A percentile compares a stretch with the other conserved stretches of the same genome.
These are phyloP conservation scores for Cassiopea xamachana DNA, from an alignment of 30 jellyfish, hydroid and myxozoan genomes.

Conservation along the genomic window DNA sequence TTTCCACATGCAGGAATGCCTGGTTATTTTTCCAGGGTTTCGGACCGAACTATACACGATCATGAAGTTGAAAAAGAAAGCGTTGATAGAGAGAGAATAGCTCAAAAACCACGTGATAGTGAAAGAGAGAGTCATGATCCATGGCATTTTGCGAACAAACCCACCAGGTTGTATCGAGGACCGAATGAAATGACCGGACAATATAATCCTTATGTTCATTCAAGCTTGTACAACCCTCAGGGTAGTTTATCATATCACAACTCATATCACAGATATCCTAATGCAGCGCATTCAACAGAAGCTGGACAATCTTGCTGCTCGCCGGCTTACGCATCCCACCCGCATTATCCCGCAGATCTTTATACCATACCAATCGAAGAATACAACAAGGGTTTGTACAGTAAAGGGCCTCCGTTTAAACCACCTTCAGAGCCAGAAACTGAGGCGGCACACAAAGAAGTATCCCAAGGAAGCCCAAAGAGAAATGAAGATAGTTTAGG, in stretches of 20 bases:
- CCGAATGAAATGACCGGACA: conserved; percentile 33
- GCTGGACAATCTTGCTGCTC: conserved; percentile 53
- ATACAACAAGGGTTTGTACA: conserved; percentile 46
- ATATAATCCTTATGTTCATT: conserved; percentile 26
- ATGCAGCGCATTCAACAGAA: conserved; percentile 40
- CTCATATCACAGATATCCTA: conserved; percentile 52
- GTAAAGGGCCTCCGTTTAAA: conserved; percentile 6
- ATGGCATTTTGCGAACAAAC: conserved; percentile 24
- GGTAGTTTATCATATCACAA: conserved; percentile 33
- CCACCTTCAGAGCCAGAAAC: conserved; percentile 19
- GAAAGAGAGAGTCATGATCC: conserved; percentile 36
- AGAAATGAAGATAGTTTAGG: conserved; percentile 2
- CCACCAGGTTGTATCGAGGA: conserved; percentile 22
- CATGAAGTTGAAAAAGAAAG: conserved; percentile 27
- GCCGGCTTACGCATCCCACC: conserved; percentile 48
- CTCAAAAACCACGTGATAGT: not conserved
- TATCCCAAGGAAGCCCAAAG: not conserved
- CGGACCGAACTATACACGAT: conserved; percentile 24
- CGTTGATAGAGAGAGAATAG: conserved; percentile 13
- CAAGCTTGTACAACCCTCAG: conserved; percentile 54
- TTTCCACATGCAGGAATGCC: conserved; percentile 30
- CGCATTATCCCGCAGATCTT: conserved; percentile 59
- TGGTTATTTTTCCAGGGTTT: conserved; percentile 21
- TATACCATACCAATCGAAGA: conserved; percentile 63
- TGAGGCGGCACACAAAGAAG: conserved; percentile 4